A percentile compares a stretch with the other conserved stretches of the same genome.
Conservation (phyloP, 2,113 vertebrate genomes). For the Neofelis nebulosa region DNA sequence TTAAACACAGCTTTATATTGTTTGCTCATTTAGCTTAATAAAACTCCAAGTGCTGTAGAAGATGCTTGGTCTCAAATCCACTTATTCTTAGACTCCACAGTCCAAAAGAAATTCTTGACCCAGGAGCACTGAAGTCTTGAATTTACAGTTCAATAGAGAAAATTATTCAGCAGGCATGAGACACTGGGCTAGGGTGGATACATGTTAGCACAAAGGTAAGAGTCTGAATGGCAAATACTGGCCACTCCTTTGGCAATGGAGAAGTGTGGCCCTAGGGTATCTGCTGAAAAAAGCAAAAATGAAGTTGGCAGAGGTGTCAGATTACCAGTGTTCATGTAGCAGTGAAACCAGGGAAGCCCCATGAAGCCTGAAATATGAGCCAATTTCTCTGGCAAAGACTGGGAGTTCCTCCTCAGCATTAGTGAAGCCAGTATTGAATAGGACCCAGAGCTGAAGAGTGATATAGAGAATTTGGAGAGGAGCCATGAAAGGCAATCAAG, state of each 20-base stretch:
- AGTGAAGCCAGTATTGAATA: background rate
- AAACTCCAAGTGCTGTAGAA: background rate
- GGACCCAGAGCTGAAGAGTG: background rate
- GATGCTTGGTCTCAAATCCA: background rate
- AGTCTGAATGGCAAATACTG: background rate
- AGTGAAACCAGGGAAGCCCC: background rate
- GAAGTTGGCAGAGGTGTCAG: background rate
- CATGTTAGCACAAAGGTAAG: background rate
- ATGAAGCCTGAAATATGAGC: background rate
- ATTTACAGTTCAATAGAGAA: background rate
- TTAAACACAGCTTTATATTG: conserved; percentile 29
- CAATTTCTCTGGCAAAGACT: background rate
- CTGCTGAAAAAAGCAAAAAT: background rate
- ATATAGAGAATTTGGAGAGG: background rate
- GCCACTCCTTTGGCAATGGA: background rate
- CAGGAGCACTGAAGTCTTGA: background rate
- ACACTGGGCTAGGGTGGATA: too few species aligned
- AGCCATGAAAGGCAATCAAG: background rate
- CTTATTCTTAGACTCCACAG: background rate
- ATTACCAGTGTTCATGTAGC: background rate
- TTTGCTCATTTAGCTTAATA: conserved; percentile 26
- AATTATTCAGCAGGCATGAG: background rate
- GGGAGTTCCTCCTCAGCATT: background rate
- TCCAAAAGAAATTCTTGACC: background rate
- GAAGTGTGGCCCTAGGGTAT: background rate